Base-by-base conservation (phyloP, 2,888 invertebrate species). In the Andrena haemorrhoa region DNA sequence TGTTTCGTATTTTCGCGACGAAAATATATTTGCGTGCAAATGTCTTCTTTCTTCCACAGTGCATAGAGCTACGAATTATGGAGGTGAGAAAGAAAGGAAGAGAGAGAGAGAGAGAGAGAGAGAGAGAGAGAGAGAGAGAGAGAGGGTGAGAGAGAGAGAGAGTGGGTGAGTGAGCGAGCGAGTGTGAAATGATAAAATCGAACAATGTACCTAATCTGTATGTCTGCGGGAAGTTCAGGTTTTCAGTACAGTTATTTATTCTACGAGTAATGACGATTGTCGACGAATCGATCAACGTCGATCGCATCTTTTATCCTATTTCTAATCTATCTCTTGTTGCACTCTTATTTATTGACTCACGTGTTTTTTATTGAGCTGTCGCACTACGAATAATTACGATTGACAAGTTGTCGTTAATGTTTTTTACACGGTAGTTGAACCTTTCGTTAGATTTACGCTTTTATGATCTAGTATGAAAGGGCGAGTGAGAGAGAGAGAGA, bases 311-410 rank as follows among this genome's bases (percentile, higher is more conserved):
- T 86, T 86, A 82, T 86, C 86, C 78, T 87, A 87, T 86, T 78
- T 89, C 82, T 89, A 83, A 89, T 88, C 87, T 92, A 89, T 88
- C 87, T 91, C 90, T 92, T 91, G 93, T 93, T 93, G 93, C 93
- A 92, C 92, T 90, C 92, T 93, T 92, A 93, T 93, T 93, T 93
- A 93, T 93, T 93, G 90, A 91, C 86, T 89, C 90, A 89, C 90
- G 89, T 89, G 82, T 75, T 77, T 75, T 76, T 78, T 79, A 81
- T 85, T 77, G 82, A 89, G 69, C 85, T 90, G 89, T 90, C 90
- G 91, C 92, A 92, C 91, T 89, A 91, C 91, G 83, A 80, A 84
- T 87, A 41, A 89, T 89, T 85, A 84, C 84, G 82, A 89, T 87
- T 89, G 84, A 87, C 79, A 75, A 86, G 88, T 91, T 89, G 87